phyloP scores from a whole-genome alignment of 2,797 vertebrate species.

The Strix occidentalis region DNA sequence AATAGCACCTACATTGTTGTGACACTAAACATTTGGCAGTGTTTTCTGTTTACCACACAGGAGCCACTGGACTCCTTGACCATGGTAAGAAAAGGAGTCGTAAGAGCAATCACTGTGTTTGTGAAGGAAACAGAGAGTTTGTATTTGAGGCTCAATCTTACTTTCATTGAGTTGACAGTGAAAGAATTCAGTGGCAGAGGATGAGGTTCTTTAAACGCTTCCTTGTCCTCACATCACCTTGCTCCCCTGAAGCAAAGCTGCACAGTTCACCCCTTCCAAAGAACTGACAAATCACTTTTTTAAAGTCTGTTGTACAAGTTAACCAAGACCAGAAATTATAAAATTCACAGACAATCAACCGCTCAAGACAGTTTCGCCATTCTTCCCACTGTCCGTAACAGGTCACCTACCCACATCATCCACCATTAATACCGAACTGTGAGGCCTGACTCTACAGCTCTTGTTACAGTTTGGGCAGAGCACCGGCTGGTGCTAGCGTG shows the following conservation, averaged over 20 bases:
- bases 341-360: not conserved
- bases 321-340: not conserved
- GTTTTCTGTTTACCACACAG: not conserved
- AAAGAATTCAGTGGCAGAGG: not conserved
- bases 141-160: not conserved
- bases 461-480: conserved; percentile 83
- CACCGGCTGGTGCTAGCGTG: conserved; percentile 86
- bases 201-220: not conserved
- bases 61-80: not conserved
- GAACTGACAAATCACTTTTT: not conserved
- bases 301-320: not conserved
- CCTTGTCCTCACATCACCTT: not conserved
- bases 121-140: not conserved
- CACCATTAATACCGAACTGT: not conserved
- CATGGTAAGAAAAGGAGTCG: not conserved
- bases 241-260: not conserved
- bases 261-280: not conserved
- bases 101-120: not conserved
- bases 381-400: not conserved
- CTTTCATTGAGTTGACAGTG: not conserved
- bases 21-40: conserved; percentile 28
- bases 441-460: not conserved
- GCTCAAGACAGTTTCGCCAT: not conserved
- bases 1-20: not conserved
- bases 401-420: not conserved